phyloP scores from a whole-genome alignment of 2,113 vertebrate species.

The Thamnophis sirtalis region DNA sequence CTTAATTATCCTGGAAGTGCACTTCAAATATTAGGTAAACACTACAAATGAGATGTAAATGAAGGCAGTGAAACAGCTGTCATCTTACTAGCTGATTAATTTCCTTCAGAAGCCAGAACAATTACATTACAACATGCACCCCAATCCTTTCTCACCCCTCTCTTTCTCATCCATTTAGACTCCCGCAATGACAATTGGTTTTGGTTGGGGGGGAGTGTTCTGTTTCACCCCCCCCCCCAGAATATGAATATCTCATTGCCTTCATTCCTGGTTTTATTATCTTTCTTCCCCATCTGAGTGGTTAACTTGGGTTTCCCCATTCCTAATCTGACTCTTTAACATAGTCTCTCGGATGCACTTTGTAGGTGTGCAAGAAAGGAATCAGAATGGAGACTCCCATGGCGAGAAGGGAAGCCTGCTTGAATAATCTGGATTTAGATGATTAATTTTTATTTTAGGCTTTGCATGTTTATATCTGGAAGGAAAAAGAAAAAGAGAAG shows the following conservation, averaged over 20 bases:
- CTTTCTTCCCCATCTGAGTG: background rate
- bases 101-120: slow-evolving; percentile 33
- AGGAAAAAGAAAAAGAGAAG: background rate
- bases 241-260: background rate
- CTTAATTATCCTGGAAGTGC: slow-evolving; percentile 32
- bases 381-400: background rate
- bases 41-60: slow-evolving; percentile 53
- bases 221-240: background rate
- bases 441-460: background rate
- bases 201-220: background rate
- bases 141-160: background rate
- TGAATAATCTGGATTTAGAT: background rate
- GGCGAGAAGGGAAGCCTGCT: background rate
- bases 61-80: slow-evolving; percentile 39
- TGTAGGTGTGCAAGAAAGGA: background rate
- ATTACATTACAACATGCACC: background rate
- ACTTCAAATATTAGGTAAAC: slow-evolving; percentile 31
- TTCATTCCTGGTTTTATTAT: background rate
- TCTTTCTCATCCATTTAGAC: background rate
- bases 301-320: background rate
- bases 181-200: background rate
- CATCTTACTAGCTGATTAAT: slow-evolving; percentile 33
- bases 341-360: background rate
- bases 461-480: background rate
- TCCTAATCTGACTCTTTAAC: background rate